Percentiles rank a stretch among this genome's conserved stretches.
phyloP scores from a whole-genome alignment of 1,140 invertebrate genomes.

The Hypsibius dujardini region DNA sequence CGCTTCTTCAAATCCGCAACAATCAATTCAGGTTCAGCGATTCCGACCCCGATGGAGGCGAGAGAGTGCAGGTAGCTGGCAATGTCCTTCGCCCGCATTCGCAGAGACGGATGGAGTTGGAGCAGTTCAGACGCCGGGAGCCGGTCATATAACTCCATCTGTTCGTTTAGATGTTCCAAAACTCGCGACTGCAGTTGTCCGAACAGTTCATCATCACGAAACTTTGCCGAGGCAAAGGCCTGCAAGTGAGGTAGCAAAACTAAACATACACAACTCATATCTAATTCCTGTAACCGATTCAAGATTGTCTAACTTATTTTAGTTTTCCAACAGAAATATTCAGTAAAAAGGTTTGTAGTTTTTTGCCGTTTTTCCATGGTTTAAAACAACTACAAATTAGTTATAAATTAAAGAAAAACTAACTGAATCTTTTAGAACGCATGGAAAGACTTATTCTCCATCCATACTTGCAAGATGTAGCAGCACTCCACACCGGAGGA shows the following conservation, averaged over 20 bases:
- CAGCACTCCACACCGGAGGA: background rate
- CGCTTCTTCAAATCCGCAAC: slow-evolving; percentile 1
- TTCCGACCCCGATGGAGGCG: background rate
- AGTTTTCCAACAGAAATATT: too few relatives aligned
- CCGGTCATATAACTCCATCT: background rate
- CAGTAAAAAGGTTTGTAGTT: too few relatives aligned
- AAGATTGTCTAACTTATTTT: too few relatives aligned
- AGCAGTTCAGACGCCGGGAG: background rate
- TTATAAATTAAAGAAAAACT: too few relatives aligned
- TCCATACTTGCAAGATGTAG: too few relatives aligned
- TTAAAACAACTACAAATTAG: too few relatives aligned
- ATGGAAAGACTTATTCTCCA: too few relatives aligned
- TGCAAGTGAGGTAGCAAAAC: too few relatives aligned
- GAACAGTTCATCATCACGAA: background rate
- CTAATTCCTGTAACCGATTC: too few relatives aligned
- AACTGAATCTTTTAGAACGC: too few relatives aligned
- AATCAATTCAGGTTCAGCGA: background rate
- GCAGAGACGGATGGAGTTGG: background rate
- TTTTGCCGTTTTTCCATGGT: too few relatives aligned
- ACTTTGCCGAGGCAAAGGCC: background rate
- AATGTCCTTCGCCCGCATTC: background rate
- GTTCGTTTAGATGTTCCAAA: background rate
- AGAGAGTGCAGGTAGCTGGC: background rate
- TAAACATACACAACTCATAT: too few relatives aligned
- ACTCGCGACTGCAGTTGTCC: background rate